Base-by-base conservation (phyloP, 2,888 invertebrate genomes). In the Torymus tubicola region DNA sequence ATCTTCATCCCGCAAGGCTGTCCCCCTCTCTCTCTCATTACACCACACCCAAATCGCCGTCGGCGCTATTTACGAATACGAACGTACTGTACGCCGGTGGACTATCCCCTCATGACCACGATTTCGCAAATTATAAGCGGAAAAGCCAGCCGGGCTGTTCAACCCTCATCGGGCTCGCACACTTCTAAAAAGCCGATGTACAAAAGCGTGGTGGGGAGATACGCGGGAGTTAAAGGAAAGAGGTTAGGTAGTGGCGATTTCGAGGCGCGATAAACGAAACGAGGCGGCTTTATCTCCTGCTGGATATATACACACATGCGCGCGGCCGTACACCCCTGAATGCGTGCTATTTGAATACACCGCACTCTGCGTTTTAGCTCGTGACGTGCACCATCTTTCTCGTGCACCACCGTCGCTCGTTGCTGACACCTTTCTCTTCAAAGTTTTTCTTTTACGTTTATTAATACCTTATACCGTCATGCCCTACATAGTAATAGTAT, bases 201-300 rank as follows among this genome's bases (percentile, higher is more conserved):
- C 24, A 24, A 24, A 24, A 24, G 24, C 24, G 24, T 24, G 24
- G 24, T 24, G 24, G 24, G 2, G n/a, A 24, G 24, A 24, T 24
- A 24, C 24, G 24, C 24, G 24, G 24, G 24, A 24, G 24, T 24
- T 24, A 24, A 24, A 24, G 24, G 65, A 67, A 55, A 79, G 67
- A 76, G 80, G 68, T 70, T 80, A 52, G 65, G 60, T 63, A 73
- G 55, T 31, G 55, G 74, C 71, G 80, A 80, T 80, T 57, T 58
- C 58, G 80, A n/a, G 61, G 65, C 60, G 67, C 50, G 80, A 80
- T 80, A 80, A 71, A 67, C 70, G 80, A 67, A 80, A 71, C 70
- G 80, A 80, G 80, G 70, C 67, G 76, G 71, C 71, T 80, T 76
- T 80, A 80, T 80, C 76, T 80, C 50, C 68, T 13, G 31, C 18